Evolutionary conservation across 2,888 invertebrate species (phyloP), one percentile per base, ranked within the genome.

Genomic region (Andrena dorsata): DNA sequence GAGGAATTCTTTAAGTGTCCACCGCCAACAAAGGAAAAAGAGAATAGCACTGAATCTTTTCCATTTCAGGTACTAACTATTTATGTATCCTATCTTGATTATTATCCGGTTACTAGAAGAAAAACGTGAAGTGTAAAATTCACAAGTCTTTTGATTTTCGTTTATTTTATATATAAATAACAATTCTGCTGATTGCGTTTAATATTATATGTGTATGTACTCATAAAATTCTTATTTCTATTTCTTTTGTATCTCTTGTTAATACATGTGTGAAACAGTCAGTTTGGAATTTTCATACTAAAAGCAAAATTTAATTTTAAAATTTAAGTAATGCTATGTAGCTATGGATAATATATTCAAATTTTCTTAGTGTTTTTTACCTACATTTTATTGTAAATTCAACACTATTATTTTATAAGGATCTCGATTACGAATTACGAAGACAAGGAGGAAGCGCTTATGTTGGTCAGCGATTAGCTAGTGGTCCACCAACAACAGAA

Each of bases 1-100:
- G 98, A 98, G 92, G 98, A 98, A 94, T 98, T 98, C 94, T 98
- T 98, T 95, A 96, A 97, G 93, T 97, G 97, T 92, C 97, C 97
- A 66, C 96, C 96, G 75, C 95, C 95, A 30, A 95, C 95, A 86
- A 95, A 96, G 91, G 96, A 96, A 84, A 95, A 95, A 83, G 94
- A 93, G 58, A 90, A 89, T 35, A 93, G 90, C 71, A 91, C 90
- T 10, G 94, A 93, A 74, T 89, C 91, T 16, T 94, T 92, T 82
- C 94, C 89, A 92, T 95, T 95, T 90, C 95, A 95, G 93, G 94
- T 94, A 78, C 2, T 6, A 30, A 83, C 75, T 20, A 56, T 68
- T 58, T 41, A 7, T 20, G 0, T 23, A 4, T 20, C 16, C 23
- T 26, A 16, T 60, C 30, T 20, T 28, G n/a, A 35, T 68, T 32